Evolutionary conservation across 2,888 invertebrate species (phyloP), one percentile per base, ranked within the genome.

Genomic region (Seladonia tumulorum): DNA sequence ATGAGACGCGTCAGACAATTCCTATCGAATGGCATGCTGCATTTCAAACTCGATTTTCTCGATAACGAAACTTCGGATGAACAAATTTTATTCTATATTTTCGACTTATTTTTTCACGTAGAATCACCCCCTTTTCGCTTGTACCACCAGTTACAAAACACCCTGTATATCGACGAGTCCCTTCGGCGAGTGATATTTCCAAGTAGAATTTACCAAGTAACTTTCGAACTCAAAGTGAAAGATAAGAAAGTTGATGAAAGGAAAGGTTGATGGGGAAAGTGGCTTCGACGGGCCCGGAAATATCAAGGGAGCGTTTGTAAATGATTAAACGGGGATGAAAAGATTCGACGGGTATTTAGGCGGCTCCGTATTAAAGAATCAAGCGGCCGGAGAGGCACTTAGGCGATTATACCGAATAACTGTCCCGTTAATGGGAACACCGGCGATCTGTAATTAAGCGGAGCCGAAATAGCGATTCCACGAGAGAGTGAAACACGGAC

Each of bases 401-500:
- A 70, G 5, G n/a, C n/a, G 47, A 72, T 75, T 75, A 57, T 75
- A 57, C 70, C 7, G n/a, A 18, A 68, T 49, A 73, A 73, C 39
- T 45, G 39, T 18, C 39, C 57, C 25, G 29, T 18, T 75, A 81
- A 70, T 81, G 70, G 76, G 47, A 71, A 45, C 22, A 45, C 25
- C 68, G 39, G 57, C 81, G 71, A n/a, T 35, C 22, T 22, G 22
- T 57, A 68, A 60, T 83, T 77, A 42, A 29, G 1, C 60, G 4
- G 49, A 2, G 49, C 2, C 42, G 49, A 49, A 63, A 70, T 53
- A 60, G 42, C n/a, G 72, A 72, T 35, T 57, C 70, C 16, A 63
- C 68, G 57, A 14, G 57, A 14, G 35, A 42, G 57, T 45, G 22
- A 82, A 70, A 79, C 77, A 72, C 72, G 71, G 85, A 68, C 79